Conservation (phyloP, 2,113 vertebrate genomes). For the Sinosuthora webbiana region DNA sequence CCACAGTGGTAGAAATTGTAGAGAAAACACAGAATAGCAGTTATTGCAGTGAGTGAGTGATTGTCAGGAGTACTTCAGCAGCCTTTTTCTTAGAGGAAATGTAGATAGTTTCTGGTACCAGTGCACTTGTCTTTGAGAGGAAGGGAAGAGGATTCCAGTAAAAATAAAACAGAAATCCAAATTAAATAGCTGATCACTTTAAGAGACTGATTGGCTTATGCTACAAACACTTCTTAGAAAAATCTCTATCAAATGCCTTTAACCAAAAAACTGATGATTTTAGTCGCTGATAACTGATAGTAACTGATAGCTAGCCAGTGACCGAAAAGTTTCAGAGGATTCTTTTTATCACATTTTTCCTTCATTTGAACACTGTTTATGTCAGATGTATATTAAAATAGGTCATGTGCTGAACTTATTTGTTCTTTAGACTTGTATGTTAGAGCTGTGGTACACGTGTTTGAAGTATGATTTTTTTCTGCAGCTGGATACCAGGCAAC, state of each 20-base stretch:
- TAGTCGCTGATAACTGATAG: too few species aligned
- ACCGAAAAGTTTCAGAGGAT: neutral
- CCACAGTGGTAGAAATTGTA: neutral
- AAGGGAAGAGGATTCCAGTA: neutral
- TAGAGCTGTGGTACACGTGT: neutral
- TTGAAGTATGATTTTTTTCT: constrained; percentile 60
- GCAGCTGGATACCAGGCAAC: constrained; percentile 54
- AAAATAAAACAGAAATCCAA: neutral
- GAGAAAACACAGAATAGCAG: neutral
- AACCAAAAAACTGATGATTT: neutral
- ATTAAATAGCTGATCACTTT: neutral
- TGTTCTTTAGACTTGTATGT: neutral
- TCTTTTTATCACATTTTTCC: neutral
- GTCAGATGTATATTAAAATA: neutral
- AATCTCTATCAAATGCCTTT: neutral
- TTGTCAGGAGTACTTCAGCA: neutral
- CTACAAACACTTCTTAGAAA: neutral
- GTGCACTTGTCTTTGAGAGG: neutral
- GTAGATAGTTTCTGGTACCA: neutral
- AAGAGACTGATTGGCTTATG: neutral
- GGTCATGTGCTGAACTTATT: neutral
- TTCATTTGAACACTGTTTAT: neutral
- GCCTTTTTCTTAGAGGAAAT: neutral
- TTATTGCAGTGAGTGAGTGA: neutral
- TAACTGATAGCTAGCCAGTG: neutral